phyloP scores from a whole-genome alignment of 2,888 invertebrate species.

The Noctuana brunneofusca region DNA sequence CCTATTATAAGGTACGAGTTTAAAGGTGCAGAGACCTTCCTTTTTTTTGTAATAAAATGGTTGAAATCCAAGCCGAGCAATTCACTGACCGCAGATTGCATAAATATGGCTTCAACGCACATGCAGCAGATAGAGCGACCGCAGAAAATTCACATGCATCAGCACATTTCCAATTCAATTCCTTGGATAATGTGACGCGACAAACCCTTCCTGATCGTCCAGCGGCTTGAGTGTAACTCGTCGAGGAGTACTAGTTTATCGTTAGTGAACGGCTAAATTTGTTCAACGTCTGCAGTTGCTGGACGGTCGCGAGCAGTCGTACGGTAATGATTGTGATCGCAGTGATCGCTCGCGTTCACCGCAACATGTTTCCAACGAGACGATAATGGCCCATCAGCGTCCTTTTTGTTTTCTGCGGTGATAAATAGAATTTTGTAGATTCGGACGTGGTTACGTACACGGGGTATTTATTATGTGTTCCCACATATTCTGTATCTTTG shows the following conservation, averaged over 20 bases:
- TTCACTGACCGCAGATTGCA: slow-evolving; percentile 71
- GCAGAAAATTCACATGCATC: slow-evolving; percentile 70
- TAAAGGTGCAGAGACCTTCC: slow-evolving; percentile 38
- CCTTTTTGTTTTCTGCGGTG: slow-evolving; percentile 66
- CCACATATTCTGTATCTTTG: background rate
- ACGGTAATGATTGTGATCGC: slow-evolving; percentile 71
- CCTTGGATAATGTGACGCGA: slow-evolving; percentile 68
- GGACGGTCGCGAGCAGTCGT: slow-evolving; percentile 53
- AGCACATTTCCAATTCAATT: slow-evolving; percentile 67
- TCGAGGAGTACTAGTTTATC: slow-evolving; percentile 54
- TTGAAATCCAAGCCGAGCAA: slow-evolving; percentile 64
- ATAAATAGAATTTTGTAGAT: slow-evolving; percentile 59
- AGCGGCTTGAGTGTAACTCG: slow-evolving; percentile 51
- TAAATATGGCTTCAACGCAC: slow-evolving; percentile 71
- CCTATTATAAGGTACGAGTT: slow-evolving; percentile 50
- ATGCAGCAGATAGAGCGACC: slow-evolving; percentile 66
- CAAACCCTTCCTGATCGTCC: slow-evolving; percentile 62
- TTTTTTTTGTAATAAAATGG: slow-evolving; percentile 52
- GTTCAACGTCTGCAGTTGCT: slow-evolving; percentile 60
- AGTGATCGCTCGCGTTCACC: slow-evolving; percentile 70
- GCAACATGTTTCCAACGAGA: slow-evolving; percentile 76
- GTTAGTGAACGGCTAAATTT: slow-evolving; percentile 54
- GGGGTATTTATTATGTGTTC: slow-evolving; percentile 12
- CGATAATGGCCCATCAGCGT: slow-evolving; percentile 68
- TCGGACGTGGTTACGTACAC: slow-evolving; percentile 46